phyloP scores from a whole-genome alignment of 2,888 invertebrate species.

The Phasia obesa region DNA sequence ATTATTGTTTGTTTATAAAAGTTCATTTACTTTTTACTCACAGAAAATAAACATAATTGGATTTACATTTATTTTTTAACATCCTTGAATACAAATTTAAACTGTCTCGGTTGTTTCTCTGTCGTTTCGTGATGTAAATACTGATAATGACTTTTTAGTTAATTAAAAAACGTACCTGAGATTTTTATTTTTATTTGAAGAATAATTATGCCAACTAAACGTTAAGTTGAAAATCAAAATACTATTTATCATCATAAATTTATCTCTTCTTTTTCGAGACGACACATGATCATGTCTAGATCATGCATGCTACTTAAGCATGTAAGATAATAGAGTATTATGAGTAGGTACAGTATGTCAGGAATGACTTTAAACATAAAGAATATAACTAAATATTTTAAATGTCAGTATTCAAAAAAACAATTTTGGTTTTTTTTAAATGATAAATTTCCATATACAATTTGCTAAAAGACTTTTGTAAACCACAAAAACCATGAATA shows the following conservation, averaged over 20 bases:
- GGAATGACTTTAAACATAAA: no score
- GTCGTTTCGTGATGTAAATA: not conserved
- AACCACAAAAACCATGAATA: no score
- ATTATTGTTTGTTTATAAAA: constrained; percentile 45
- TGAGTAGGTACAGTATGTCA: no score
- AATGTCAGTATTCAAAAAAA: no score
- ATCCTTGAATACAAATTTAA: not conserved
- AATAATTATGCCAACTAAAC: not conserved
- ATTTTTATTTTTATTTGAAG: no score
- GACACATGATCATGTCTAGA: not conserved
- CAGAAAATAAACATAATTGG: not conserved
- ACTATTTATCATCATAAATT: not conserved
- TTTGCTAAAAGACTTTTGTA: no score
- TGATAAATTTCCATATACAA: no score
- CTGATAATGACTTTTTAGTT: not conserved
- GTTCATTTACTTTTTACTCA: constrained; percentile 41
- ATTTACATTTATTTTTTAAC: not conserved
- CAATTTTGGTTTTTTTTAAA: no score
- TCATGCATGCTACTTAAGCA: no score
- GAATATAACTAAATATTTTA: no score
- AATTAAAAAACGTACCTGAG: not conserved
- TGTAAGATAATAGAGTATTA: no score
- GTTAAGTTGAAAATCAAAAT: not conserved
- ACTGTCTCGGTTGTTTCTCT: not conserved
- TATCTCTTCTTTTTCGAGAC: constrained; percentile 2